A percentile compares a stretch with the other conserved stretches of the same genome.
These are phyloP conservation scores for Gavialis gangeticus DNA, from an alignment of 2,113 vertebrate species.

Conservation along the genomic window DNA sequence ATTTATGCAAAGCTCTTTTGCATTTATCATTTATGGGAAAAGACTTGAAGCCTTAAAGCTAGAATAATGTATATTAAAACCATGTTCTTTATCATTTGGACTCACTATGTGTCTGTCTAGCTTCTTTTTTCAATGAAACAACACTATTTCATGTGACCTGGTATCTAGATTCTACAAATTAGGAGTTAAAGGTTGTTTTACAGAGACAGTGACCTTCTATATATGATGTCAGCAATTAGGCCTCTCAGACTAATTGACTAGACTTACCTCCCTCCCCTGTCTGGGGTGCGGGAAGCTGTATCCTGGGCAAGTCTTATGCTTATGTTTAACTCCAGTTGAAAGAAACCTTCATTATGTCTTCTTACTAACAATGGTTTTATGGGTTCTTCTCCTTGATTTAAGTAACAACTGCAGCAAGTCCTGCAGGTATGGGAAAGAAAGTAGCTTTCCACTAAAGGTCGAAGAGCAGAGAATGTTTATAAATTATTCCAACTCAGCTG, in stretches of 20 bases:
- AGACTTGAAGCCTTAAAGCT: neutral
- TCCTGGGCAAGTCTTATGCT: neutral
- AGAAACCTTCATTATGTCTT: neutral
- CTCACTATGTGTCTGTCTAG: neutral
- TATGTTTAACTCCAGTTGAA: neutral
- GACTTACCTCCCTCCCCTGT: neutral
- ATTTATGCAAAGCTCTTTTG: neutral
- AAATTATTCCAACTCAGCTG: neutral
- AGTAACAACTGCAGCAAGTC: neutral
- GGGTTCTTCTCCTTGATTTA: neutral
- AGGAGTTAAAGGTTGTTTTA: neutral
- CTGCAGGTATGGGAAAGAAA: constrained; percentile 18
- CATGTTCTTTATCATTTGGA: neutral
- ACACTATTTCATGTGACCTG: neutral
- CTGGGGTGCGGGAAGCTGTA: neutral
- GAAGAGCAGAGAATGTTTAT: neutral
- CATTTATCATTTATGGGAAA: neutral
- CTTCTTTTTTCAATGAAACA: neutral
- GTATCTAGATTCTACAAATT: neutral
- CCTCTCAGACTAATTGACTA: neutral
- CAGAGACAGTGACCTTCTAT: neutral
- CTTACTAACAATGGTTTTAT: neutral
- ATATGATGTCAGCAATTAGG: neutral
- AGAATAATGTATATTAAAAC: neutral
- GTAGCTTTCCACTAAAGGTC: neutral